Base-by-base conservation (phyloP, 2,888 invertebrate species). In the Cerastis leucographa region DNA sequence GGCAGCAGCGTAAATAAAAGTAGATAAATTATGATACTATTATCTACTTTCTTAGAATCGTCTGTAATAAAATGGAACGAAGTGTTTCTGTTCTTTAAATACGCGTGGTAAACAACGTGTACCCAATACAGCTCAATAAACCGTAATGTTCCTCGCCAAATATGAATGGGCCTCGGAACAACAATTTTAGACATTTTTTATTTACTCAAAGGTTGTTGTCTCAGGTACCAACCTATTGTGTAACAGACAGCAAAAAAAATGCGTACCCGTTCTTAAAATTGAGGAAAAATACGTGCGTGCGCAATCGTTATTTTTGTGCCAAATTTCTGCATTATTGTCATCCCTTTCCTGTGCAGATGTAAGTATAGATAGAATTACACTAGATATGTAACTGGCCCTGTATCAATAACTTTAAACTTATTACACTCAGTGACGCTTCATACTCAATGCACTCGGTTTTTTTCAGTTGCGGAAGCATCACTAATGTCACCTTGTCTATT, bases 401-500 rank as follows among this genome's bases (percentile, higher is more conserved):
- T 61, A 49, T 29, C 9, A 35, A 56, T 22, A 25, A 56, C 17
- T 40, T 46, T 11, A 40, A 54, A 25, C 17, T 25, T 22, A 74
- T 17, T 73, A 46, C 46, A 25, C n/a, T 42, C 44, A 40, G 70
- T 54, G 77, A 67, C 54, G 22, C 25, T 64, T 54, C 9, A 51
- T 11, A 61, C 44, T 49, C 64, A 77, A 81, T 84, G 84, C 88
- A 87, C 86, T 89, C 90, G 91, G 91, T 90, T 91, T 91, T 92
- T 92, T 91, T 89, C 87, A 89, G 87, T 91, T 88, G 90, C 94
- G 93, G 94, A 94, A 94, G 93, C 90, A 88, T 92, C 89, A 87
- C 90, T 93, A 94, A 94, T 94, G 94, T 94, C 95, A 94, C 92
- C 92, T 92, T 91, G 88, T 91, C 92, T 93, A 94, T 93, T 92